Evolutionary conservation across 2,113 vertebrate species (phyloP), one percentile per base, ranked within the genome.

Genomic region (Ondatra zibethicus): DNA sequence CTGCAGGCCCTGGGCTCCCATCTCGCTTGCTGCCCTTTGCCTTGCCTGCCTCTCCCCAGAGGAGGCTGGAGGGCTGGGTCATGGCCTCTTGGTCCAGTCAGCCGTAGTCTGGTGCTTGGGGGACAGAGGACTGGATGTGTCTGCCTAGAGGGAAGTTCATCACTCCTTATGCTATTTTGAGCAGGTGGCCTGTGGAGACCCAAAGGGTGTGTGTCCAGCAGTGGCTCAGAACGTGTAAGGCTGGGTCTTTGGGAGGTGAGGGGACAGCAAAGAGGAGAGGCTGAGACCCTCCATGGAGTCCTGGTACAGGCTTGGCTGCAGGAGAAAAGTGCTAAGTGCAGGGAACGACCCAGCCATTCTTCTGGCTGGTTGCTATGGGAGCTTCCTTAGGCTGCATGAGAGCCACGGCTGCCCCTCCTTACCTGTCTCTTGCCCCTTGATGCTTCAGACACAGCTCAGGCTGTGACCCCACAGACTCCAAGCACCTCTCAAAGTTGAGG

Each of bases 61-160:
- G 58, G 7, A 25, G 25, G 89, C 25, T 2, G 29, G 42, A 50
- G 93, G 75, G 68, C 68, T 36, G n/a, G 2, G 39, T 33, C 36
- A 3, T 29, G 55, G 61, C 47, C 45, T 58, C 11, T 3, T 4
- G 50, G 31, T 33, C 52, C 45, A 36, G 31, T 12, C 31, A 31
- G 63, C 33, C 45, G 1, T 42, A 19, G 65, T 68, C n/a, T 68
- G 90, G 29, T 36, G 61, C 52, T 7, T 25, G 68, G 42, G 75
- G 7, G 70, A 33, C 5, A 45, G 88, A 21, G 36, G 63, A 50
- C 42, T 31, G 2, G 52, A 10, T 47, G 39, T 33, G 16, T 17
- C 81, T 1, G 4, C 42, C 36, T 0, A 0, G 33, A 7, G 76
- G 36, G 36, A 13, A 9, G 39, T 10, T 33, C 0, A 1, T 21